phyloP scores from a whole-genome alignment of 2,113 vertebrate genomes.

The Cyrtonyx montezumae region DNA sequence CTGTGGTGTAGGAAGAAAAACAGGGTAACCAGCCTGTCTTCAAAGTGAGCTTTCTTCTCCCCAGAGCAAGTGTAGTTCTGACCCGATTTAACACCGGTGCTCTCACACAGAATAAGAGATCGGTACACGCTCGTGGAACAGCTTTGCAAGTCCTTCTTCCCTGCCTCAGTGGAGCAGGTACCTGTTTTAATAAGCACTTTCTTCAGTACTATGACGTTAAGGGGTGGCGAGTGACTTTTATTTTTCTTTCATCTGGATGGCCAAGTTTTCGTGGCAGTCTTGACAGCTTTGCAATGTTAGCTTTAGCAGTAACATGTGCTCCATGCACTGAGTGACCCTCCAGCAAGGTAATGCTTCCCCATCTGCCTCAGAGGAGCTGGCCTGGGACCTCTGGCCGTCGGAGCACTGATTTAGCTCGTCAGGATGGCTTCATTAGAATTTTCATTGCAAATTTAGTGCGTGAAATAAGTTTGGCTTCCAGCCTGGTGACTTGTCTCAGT shows the following conservation, averaged over 20 bases:
- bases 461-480: conserved; percentile 35
- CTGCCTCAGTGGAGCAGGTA: background rate
- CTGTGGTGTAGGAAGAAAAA: conserved; percentile 68
- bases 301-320: background rate
- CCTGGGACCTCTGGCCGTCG: background rate
- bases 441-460: background rate
- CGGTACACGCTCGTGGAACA: background rate
- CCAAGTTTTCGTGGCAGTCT: background rate
- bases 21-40: conserved; percentile 63
- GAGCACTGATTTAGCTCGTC: background rate
- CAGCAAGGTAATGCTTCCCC: background rate
- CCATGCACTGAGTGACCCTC: background rate
- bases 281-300: background rate
- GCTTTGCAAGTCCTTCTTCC: background rate
- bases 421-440: conserved; percentile 11
- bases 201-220: background rate
- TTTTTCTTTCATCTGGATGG: background rate
- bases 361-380: background rate
- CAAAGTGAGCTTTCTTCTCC: conserved; percentile 63
- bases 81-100: conserved; percentile 52
- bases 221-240: background rate
- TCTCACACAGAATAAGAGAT: background rate
- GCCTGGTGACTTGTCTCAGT: conserved; percentile 43
- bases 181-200: background rate
- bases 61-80: conserved; percentile 53